Evolutionary conservation across 2,888 invertebrate species (phyloP).

Genomic region (Boloria euphrosyne): DNA sequence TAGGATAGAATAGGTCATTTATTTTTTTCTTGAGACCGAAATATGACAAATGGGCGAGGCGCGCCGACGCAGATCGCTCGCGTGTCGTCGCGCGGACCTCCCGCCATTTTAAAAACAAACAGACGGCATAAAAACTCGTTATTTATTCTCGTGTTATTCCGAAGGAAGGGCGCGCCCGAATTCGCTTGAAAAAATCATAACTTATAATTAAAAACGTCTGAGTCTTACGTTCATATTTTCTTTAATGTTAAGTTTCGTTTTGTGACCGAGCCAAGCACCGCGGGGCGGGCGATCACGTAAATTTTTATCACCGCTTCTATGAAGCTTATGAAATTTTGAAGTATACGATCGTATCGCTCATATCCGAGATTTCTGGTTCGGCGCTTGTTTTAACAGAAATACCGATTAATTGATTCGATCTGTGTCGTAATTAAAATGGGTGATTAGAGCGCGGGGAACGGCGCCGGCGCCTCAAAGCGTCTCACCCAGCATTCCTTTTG

Average conservation of each 20-base stretch:
- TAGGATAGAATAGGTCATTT: slow-evolving; percentile 76
- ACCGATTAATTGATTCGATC: slow-evolving; percentile 83
- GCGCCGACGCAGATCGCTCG: slow-evolving; percentile 68
- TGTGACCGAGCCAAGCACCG: slow-evolving; percentile 24
- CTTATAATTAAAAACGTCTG: slow-evolving; percentile 79
- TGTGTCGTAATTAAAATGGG: slow-evolving; percentile 82
- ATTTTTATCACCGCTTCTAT: slow-evolving; percentile 35
- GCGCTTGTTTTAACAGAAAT: slow-evolving; percentile 80
- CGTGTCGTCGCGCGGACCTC: slow-evolving; percentile 82
- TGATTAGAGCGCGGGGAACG: slow-evolving; percentile 80
- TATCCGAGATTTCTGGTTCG: slow-evolving; percentile 48
- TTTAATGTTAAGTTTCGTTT: slow-evolving; percentile 30
- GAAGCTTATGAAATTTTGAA: slow-evolving; percentile 55
- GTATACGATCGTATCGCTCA: slow-evolving; percentile 39
- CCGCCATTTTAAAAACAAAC: slow-evolving; percentile 83
- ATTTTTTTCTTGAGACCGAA: slow-evolving; percentile 76
- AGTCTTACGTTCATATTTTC: slow-evolving; percentile 46
- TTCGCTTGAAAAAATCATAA: slow-evolving; percentile 79
- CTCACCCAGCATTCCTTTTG: slow-evolving; percentile 82
- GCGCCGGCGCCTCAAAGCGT: slow-evolving; percentile 82
- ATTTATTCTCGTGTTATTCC: slow-evolving; percentile 78
- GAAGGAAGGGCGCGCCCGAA: slow-evolving; percentile 77
- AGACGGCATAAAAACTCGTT: slow-evolving; percentile 79
- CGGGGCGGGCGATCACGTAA: slow-evolving; percentile 31
- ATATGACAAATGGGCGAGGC: slow-evolving; percentile 80